Evolutionary conservation across 2,888 invertebrate genomes (phyloP).

Genomic region (Quadroppia sp.): DNA sequence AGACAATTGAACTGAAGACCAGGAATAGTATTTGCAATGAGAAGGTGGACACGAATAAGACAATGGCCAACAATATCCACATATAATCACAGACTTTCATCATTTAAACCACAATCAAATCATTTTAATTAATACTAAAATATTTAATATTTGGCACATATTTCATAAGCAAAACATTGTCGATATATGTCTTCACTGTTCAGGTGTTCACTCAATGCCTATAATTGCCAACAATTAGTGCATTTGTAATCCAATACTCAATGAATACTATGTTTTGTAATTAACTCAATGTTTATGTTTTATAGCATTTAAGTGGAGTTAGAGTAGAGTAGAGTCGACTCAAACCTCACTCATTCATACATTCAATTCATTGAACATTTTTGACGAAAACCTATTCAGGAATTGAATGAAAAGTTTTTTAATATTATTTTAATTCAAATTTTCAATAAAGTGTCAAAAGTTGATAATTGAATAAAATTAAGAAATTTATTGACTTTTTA

Average conservation of each 20-base stretch:
- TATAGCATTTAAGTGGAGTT: neutral
- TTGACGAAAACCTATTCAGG: no score
- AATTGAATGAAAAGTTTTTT: no score
- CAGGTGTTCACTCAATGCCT: no score
- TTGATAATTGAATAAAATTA: no score
- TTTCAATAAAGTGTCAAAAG: no score
- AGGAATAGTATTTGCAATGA: slow-evolving; percentile 21
- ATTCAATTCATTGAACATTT: neutral
- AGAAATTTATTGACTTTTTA: no score
- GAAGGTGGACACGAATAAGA: slow-evolving; percentile 27
- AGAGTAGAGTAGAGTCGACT: neutral
- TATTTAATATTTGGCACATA: neutral
- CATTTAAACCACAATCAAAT: neutral
- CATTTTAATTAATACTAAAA: no score
- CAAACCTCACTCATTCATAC: neutral
- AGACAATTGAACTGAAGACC: neutral
- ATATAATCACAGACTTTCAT: slow-evolving; percentile 12
- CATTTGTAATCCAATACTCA: no score
- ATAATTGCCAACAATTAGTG: no score
- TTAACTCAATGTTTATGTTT: neutral
- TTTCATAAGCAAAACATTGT: no score
- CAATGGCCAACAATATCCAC: slow-evolving; percentile 15
- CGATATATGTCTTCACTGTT: no score
- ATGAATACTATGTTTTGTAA: neutral
- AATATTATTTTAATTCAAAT: no score